phyloP scores from a whole-genome alignment of 2,797 vertebrate genomes.

The Trematomus bernacchii region DNA sequence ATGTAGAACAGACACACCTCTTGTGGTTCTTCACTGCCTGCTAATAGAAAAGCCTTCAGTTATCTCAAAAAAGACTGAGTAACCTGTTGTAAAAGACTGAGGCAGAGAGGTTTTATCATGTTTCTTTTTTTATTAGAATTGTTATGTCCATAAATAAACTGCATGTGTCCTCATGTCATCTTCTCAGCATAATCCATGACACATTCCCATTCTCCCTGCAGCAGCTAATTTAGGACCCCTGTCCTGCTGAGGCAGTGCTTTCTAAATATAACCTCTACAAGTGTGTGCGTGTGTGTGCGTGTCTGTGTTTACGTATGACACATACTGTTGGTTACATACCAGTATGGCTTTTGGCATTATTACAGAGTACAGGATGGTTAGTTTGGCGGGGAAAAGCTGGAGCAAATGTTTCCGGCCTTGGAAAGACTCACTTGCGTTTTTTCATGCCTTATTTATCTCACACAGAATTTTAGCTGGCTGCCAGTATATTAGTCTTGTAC shows the following conservation, averaged over 20 bases:
- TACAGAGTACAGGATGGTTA: constrained; percentile 65
- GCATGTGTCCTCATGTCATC: constrained; percentile 55
- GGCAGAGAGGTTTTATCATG: constrained; percentile 11
- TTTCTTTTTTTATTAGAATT: constrained; percentile 22
- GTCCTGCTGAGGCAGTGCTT: constrained; percentile 75
- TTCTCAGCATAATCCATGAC: constrained; percentile 78
- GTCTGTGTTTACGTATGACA: constrained; percentile 26
- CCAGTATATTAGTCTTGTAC: constrained; percentile 11
- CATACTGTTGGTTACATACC: constrained; percentile 54
- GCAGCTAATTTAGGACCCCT: constrained; percentile 65
- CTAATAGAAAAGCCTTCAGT: background rate
- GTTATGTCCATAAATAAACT: constrained; percentile 50
- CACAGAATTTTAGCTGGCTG: constrained; percentile 19
- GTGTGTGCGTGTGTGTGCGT: constrained; percentile 20
- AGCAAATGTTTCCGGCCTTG: constrained; percentile 60
- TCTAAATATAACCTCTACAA: constrained; percentile 78
- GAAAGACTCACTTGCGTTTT: constrained; percentile 44
- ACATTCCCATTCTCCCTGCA: constrained; percentile 66
- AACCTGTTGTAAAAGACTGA: constrained; percentile 15
- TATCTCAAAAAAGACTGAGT: constrained; percentile 10
- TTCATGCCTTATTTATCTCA: constrained; percentile 45
- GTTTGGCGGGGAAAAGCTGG: constrained; percentile 52
- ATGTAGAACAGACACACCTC: background rate
- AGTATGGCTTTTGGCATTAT: constrained; percentile 69
- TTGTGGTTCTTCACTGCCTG: background rate